Percentiles rank a stretch among this genome's conserved stretches.
Evolutionary conservation across 2,113 vertebrate genomes (phyloP).

Genomic region (Tupaia chinensis): DNA sequence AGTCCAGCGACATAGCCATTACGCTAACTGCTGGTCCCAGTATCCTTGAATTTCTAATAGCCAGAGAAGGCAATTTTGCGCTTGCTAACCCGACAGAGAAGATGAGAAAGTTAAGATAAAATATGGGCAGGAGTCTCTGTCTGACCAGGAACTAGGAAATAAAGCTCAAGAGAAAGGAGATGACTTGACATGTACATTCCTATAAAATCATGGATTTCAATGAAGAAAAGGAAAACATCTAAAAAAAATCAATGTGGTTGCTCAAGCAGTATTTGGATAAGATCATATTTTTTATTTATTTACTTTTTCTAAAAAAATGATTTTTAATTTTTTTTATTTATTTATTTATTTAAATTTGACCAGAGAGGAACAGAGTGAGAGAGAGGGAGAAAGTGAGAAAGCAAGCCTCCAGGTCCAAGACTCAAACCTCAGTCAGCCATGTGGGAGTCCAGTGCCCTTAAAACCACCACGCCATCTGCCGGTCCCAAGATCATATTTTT

Average conservation of each 20-base stretch:
- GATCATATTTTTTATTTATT: not conserved
- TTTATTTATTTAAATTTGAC: no score
- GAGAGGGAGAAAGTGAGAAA: no score
- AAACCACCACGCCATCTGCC: no score
- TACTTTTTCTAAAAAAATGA: no score
- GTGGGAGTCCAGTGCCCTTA: no score
- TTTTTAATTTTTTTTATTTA: no score
- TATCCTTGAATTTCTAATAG: constrained; percentile 1
- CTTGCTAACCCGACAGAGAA: not conserved
- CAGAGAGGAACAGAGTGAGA: no score
- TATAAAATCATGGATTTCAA: not conserved
- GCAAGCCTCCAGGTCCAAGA: no score
- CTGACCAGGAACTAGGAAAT: constrained; percentile 6
- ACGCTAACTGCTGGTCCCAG: no score
- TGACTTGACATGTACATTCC: not conserved
- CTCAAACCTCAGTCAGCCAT: no score
- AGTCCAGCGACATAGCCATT: no score
- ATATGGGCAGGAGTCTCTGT: not conserved
- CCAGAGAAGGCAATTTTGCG: constrained; percentile 13
- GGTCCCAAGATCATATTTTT: not conserved
- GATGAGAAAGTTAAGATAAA: not conserved
- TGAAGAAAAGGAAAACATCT: not conserved
- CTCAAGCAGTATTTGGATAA: not conserved
- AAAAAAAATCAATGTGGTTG: not conserved
- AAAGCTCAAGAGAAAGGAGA: not conserved